Evolutionary conservation across 1,140 invertebrate species (phyloP), one percentile per base, ranked within the genome.

Genomic region (Limonius californicus): DNA sequence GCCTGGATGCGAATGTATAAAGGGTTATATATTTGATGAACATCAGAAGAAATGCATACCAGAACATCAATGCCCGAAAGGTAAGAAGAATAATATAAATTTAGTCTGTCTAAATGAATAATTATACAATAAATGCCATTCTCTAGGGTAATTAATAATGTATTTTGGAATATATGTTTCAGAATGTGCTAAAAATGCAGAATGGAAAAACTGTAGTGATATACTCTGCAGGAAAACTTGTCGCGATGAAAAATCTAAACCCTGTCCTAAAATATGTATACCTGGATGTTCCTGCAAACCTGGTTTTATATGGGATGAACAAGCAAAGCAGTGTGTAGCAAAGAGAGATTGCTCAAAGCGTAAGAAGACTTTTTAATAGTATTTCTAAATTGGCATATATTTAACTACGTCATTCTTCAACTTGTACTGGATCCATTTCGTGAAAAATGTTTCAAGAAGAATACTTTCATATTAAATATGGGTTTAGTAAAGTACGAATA

Each of bases 201-300:
- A 53, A 8, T 68, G 50, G 23, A 61, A 50, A 9, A 47, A 57
- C 11, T 68, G 67, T 20, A 63, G 67, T 7, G 57, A 60, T 11
- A 59, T 35, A 2, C 66, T 59, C 53, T 63, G 63, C 4, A 43
- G 56, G 12, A 68, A 61, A 18, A 63, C 63, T 45, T 54, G 43
- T 11, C 55, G 66, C 35, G 43, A 66, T 53, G 47, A 59, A 47
- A 42, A 32, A 50, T 47, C 32, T 2, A 18, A 43, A 50, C 55
- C 19, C 47, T 66, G 65, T 60, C 45, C 62, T 4, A 57, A 7
- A 1, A 16, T 57, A 39, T 71, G 69, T 20, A 61, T 64, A 11
- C 20, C 42, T 14, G 70, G 64, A 45, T 71, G 70, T 54, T 68
- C 65, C 50, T 71, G 70, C 45, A 64, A 62, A 61, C 42, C 47